Percentiles rank a stretch among this genome's conserved stretches.
phyloP scores from a whole-genome alignment of 2,113 vertebrate genomes.

The Seriola rivoliana region DNA sequence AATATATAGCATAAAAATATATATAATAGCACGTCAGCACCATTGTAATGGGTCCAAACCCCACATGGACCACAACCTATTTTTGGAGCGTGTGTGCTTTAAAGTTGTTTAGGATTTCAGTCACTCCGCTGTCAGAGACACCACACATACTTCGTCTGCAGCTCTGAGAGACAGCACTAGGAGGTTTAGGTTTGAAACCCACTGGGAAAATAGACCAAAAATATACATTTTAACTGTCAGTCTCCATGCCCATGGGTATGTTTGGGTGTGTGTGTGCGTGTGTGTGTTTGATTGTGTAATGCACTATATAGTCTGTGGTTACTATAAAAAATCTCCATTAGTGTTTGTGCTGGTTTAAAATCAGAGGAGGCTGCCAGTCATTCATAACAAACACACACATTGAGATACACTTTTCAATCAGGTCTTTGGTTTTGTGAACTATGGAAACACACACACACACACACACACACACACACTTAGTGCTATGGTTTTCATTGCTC shows the following conservation, averaged over 20 bases:
- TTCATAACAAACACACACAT: slow-evolving; percentile 33
- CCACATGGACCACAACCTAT: slow-evolving; percentile 45
- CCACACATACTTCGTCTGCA: slow-evolving; percentile 11
- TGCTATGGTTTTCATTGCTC: slow-evolving; percentile 57
- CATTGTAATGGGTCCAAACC: slow-evolving; percentile 42
- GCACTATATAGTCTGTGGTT: slow-evolving; percentile 43
- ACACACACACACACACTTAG: background rate
- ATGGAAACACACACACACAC: background rate
- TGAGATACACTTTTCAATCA: slow-evolving; percentile 26
- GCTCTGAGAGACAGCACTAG: slow-evolving; percentile 45
- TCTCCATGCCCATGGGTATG: slow-evolving; percentile 22
- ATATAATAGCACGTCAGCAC: slow-evolving; percentile 10
- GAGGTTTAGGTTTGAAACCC: slow-evolving; percentile 53
- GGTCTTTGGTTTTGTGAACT: slow-evolving; percentile 31
- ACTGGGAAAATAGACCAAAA: slow-evolving; percentile 39
- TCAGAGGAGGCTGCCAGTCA: slow-evolving; percentile 32
- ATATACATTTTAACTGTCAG: slow-evolving; percentile 50
- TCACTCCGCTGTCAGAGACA: slow-evolving; percentile 38
- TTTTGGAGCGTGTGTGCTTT: slow-evolving; percentile 31
- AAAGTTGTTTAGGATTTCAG: slow-evolving; percentile 41
- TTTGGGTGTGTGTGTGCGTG: slow-evolving; percentile 32
- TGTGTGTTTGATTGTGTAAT: slow-evolving; percentile 21
- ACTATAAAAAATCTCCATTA: slow-evolving; percentile 37
- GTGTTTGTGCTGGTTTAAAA: slow-evolving; percentile 41
- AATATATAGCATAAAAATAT: slow-evolving; percentile 23